Conservation (phyloP, 2,113 vertebrate genomes). For the Clarias macrocephalus region DNA sequence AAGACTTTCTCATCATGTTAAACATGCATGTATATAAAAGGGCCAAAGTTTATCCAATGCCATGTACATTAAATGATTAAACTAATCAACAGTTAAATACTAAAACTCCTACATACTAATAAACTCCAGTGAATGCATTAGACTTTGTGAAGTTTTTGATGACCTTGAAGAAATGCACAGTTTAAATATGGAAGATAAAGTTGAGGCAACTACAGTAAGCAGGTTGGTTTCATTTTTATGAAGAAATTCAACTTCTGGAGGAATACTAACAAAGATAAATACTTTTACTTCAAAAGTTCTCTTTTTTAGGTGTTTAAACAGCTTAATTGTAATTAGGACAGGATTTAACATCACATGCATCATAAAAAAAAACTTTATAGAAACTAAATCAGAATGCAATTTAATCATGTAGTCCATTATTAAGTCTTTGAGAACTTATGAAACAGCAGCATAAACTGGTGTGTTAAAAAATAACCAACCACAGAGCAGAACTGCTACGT, state of each 20-base stretch:
- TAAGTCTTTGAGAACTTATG: background rate
- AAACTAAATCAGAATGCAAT: background rate
- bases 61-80: background rate
- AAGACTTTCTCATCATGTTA: conserved; percentile 77
- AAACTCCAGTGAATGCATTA: background rate
- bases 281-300: background rate
- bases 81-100: background rate
- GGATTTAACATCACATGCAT: background rate
- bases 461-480: background rate
- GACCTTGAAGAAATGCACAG: background rate
- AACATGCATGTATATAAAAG: conserved; percentile 9
- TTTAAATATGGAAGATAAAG: background rate
- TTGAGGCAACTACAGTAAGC: background rate
- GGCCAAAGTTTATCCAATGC: background rate
- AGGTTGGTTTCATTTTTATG: background rate
- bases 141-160: conserved; percentile 12
- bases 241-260: background rate
- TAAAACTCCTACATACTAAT: background rate
- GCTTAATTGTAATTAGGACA: background rate
- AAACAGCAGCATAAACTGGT: too few relatives aligned
- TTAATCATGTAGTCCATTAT: background rate
- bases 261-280: background rate
- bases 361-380: background rate
- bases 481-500: background rate
- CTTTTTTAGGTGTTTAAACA: background rate